A percentile compares a stretch with the other conserved stretches of the same genome.
Evolutionary conservation across 2,113 vertebrate genomes (phyloP).

Genomic region (Campylomormyrus numenius): DNA sequence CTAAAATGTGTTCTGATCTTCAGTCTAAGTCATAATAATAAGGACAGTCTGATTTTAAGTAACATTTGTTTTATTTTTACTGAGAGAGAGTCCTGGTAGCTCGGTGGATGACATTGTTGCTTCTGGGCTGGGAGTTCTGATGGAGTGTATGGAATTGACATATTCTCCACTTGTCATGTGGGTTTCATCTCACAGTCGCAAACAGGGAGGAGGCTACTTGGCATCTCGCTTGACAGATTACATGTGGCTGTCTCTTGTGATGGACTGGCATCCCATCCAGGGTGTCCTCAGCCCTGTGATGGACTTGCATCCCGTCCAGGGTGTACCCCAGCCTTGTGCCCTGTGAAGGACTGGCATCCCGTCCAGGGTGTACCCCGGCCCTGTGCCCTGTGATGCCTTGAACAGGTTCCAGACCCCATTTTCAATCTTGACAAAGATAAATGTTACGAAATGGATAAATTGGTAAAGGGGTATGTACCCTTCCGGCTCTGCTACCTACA

Average conservation of each 20-base stretch:
- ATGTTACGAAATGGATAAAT: neutral
- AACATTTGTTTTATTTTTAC: neutral
- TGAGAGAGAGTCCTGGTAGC: neutral
- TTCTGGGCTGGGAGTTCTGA: neutral
- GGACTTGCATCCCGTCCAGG: too few relatives aligned
- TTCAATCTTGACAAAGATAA: neutral
- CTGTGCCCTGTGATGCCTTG: neutral
- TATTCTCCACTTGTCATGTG: neutral
- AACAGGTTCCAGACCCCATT: neutral
- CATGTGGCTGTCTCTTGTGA: too few relatives aligned
- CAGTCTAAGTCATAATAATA: neutral
- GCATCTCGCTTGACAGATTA: neutral
- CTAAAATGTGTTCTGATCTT: neutral
- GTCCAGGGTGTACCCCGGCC: too few relatives aligned
- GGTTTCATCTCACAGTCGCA: neutral
- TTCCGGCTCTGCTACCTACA: neutral
- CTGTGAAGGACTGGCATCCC: too few relatives aligned
- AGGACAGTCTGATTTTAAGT: neutral
- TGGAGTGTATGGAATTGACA: neutral
- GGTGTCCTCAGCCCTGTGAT: neutral
- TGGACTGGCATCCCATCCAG: too few relatives aligned
- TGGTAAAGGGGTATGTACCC: neutral
- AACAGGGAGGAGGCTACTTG: neutral
- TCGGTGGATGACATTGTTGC: neutral
- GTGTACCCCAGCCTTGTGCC: too few relatives aligned